A percentile compares a stretch with the other conserved stretches of the same genome.
Evolutionary conservation across 2,888 invertebrate genomes (phyloP).

Genomic region (Clepsis dumicolana): DNA sequence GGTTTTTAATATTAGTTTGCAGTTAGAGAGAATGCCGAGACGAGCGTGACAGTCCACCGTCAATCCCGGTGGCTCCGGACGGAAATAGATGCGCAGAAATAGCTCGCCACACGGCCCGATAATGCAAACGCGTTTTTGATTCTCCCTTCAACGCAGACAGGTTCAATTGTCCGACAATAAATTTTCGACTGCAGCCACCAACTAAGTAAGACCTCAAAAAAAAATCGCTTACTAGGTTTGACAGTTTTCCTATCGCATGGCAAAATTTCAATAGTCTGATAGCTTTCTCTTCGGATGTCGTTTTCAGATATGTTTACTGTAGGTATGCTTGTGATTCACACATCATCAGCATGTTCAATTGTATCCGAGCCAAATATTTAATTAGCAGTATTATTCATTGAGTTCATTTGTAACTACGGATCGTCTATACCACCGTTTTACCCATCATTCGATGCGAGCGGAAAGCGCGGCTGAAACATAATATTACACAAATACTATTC

Average conservation of each 20-base stretch:
- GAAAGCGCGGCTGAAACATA: conserved; percentile 67
- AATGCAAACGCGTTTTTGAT: conserved; percentile 83
- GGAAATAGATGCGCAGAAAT: conserved; percentile 81
- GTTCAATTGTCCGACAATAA: conserved; percentile 31
- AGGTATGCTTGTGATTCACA: not conserved
- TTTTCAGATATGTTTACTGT: not conserved
- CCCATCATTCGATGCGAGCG: conserved; percentile 52
- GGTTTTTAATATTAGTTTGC: conserved; percentile 56
- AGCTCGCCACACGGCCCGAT: conserved; percentile 81
- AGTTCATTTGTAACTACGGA: conserved; percentile 55
- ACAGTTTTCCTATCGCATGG: too few relatives aligned
- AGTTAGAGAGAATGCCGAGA: conserved; percentile 67
- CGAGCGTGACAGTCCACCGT: conserved; percentile 82
- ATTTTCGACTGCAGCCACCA: conserved; percentile 46
- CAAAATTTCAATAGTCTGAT: not conserved
- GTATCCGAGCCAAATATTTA: conserved; percentile 68
- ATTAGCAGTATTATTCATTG: conserved; percentile 63
- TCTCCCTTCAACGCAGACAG: conserved; percentile 66
- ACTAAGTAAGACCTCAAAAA: conserved; percentile 41
- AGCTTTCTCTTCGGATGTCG: not conserved
- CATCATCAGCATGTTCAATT: conserved; percentile 53
- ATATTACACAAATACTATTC: conserved; percentile 62
- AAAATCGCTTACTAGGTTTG: too few relatives aligned
- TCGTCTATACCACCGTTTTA: conserved; percentile 43
- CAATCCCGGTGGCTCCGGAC: conserved; percentile 83